Evolutionary conservation across 2,888 invertebrate genomes (phyloP), one percentile per base, ranked within the genome.

Genomic region (Nomada fabriciana): DNA sequence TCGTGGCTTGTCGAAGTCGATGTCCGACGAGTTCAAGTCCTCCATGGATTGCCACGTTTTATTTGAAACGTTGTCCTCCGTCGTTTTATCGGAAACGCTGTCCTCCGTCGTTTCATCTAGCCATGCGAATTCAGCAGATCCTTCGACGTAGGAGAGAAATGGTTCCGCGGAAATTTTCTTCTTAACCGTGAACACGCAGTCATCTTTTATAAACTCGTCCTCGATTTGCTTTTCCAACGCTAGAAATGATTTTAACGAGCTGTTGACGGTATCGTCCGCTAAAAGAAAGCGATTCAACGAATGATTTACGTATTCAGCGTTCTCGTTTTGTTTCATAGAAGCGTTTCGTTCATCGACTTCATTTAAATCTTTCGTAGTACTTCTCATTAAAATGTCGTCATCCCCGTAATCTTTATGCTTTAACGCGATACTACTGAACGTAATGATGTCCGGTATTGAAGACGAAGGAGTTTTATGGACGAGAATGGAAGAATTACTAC

Each of bases 141-240:
- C 72, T 25, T 76, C 43, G 4, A 53, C 3, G 43, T 80, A 76
- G 1, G 69, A 65, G 9, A 83, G 53, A 18, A 81, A 74, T 1
- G 83, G 83, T 15, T 80, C 67, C 2, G 76, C 81, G 1, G 83
- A 83, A 10, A 83, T 83, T 53, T 70, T 83, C 25, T 63, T 76
- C n/a, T 81, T 83, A 0, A 18, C 18, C 9, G 52, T 11, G 7
- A 50, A 7, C 2, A 1, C 11, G 13, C 1, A 18, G 18, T 18
- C 53, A 9, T 61, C 43, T 0, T 69, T 25, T 4, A 50, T 7
- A 42, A 18, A 77, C 29, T 80, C 70, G 1, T 76, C 52, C 1
- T 23, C 25, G 0, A 73, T 11, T 0, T 69, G 43, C 3, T 60
- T 72, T 25, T 82, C 72, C 11, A 69, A 25, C 15, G n/a, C 29